These are phyloP conservation scores for Endotricha flammealis DNA, from an alignment of 2,888 invertebrate genomes.

Conservation along the genomic window DNA sequence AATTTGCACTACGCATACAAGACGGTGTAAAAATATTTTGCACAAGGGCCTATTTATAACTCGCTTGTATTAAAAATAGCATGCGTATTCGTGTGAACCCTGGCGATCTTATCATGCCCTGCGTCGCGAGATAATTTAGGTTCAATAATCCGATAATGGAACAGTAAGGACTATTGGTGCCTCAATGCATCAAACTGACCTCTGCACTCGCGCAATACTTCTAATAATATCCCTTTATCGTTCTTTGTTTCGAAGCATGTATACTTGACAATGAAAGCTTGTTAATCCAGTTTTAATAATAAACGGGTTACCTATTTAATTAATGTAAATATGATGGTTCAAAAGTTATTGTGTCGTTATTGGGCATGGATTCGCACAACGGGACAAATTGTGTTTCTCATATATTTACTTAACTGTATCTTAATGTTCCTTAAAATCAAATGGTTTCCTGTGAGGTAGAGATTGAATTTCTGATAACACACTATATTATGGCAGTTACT, in stretches of 20 bases:
- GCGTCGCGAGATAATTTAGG: conserved; percentile 19
- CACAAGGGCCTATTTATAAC: conserved; percentile 29
- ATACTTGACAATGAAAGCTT: conserved; percentile 28
- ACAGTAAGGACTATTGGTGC: conserved; percentile 46
- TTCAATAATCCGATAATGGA: conserved; percentile 57
- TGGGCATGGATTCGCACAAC: no score
- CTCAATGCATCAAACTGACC: conserved; percentile 47
- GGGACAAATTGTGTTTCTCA: no score
- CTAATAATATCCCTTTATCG: conserved; percentile 59
- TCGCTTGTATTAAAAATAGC: conserved; percentile 29
- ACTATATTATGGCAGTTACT: no score
- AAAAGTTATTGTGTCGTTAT: no score
- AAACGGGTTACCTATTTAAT: no score
- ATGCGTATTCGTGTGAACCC: conserved; percentile 19
- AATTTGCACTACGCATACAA: conserved; percentile 17
- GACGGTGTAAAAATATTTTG: conserved; percentile 23
- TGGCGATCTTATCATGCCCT: conserved; percentile 15
- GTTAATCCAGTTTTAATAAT: no score
- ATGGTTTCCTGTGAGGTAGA: no score
- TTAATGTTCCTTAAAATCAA: no score
- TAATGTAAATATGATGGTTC: no score
- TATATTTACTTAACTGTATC: no score
- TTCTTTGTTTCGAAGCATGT: conserved; percentile 39
- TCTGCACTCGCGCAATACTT: conserved; percentile 45
- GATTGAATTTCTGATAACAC: no score